Evolutionary conservation across 2,113 vertebrate species (phyloP).

Genomic region (Empidonax traillii): DNA sequence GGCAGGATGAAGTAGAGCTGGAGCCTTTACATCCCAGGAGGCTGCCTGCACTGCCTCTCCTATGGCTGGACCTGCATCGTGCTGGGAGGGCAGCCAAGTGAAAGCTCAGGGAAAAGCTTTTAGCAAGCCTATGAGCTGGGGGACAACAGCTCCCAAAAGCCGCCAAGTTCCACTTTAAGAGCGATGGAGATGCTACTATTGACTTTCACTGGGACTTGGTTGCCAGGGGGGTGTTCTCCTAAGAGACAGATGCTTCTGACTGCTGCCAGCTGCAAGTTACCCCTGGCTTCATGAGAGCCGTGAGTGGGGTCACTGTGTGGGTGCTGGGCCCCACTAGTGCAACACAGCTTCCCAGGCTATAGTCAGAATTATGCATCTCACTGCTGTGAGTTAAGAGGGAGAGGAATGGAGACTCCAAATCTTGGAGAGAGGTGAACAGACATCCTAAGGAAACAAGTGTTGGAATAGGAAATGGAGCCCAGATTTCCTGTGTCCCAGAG

Average conservation of each 20-base stretch:
- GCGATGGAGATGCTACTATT: rapidly evolving
- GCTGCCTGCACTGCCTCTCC: not conserved
- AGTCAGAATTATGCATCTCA: not conserved
- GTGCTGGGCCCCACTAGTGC: not conserved
- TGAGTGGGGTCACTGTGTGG: not conserved
- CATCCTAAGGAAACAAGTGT: slow-evolving; percentile 26
- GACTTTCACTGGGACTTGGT: not conserved
- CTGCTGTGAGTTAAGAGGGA: not conserved
- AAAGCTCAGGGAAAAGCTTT: not conserved
- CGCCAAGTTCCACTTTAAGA: not conserved
- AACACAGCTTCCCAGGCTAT: not conserved
- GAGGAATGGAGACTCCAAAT: not conserved
- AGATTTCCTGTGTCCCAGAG: slow-evolving; percentile 2
- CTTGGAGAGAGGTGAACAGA: not conserved
- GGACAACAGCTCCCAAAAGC: not conserved
- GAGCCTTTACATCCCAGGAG: not conserved
- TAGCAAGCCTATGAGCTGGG: not conserved
- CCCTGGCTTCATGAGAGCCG: not conserved
- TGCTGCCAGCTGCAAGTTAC: not conserved
- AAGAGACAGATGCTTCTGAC: not conserved
- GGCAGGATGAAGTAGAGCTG: not conserved
- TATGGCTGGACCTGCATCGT: not conserved
- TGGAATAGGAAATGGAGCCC: not conserved
- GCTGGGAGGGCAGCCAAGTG: not conserved
- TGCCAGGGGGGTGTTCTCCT: not conserved